Evolutionary conservation across 2,888 invertebrate genomes (phyloP), one percentile per base, ranked within the genome.

Genomic region (Aporophyla nigra): DNA sequence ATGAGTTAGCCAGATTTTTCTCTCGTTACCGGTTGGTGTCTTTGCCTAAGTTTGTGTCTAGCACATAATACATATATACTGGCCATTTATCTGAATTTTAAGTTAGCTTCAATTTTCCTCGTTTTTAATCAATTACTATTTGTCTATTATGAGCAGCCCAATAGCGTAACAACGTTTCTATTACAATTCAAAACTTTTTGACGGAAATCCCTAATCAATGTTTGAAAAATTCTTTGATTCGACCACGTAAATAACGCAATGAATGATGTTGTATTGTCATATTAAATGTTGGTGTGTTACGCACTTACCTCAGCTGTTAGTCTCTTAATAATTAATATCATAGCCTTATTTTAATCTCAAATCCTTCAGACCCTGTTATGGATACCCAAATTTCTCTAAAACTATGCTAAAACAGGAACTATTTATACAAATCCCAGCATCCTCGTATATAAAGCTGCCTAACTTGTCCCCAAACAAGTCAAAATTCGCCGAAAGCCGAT

Each of bases 401-500:
- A 54, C 51, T 14, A 59, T 33, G 21, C 24, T 40, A 24, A 16
- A 24, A 40, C 49, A 46, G 10, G 2, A 59, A 51, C 69, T 76
- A 58, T 10, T 66, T 49, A 61, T 24, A 53, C 33, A 68, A 78
- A 71, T 63, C 46, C 62, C 33, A 0, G 12, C 40, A 27, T 59
- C 21, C 16, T 19, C 6, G 14, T 53, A 19, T 33, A 67, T 51
- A 58, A 65, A 71, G 40, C 24, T n/a, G 5, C 62, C 56, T 14
- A 74, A 68, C 67, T 40, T 16, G 51, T 54, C 65, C 16, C 27
- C 49, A 53, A 75, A 76, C 76, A 74, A 80, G 84, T 84, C 78
- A 74, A 53, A 84, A 68, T 74, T 78, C 65, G 21, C 69, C 54
- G 27, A 63, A 74, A 74, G 66, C 72, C 72, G 72, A 82, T 85